Conservation (phyloP, 2,888 invertebrate species). For the Orchesellides sinensis region DNA sequence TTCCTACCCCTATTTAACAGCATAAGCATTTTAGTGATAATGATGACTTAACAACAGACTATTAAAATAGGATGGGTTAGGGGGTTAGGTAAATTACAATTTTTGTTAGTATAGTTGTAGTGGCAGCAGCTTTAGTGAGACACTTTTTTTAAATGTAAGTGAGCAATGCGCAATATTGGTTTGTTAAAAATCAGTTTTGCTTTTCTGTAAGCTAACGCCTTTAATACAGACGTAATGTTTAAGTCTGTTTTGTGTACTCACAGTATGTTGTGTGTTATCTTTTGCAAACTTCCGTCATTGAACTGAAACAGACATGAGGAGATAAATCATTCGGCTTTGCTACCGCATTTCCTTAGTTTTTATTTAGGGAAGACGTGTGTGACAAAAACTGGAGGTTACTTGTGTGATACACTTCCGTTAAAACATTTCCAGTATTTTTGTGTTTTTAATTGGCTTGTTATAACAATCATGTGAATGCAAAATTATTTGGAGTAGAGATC, state of each 20-base stretch:
- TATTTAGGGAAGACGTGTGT: not conserved
- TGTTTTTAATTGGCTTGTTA: too few species aligned
- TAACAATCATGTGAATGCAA: too few species aligned
- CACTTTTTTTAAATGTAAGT: too few species aligned
- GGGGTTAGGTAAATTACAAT: too few species aligned
- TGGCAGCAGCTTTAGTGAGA: too few species aligned
- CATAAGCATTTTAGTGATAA: too few species aligned
- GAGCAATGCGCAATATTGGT: not conserved
- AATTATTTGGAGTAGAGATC: too few species aligned
- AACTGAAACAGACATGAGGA: slow-evolving; percentile 7
- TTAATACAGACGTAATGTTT: not conserved
- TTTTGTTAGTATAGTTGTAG: too few species aligned
- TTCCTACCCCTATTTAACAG: too few species aligned
- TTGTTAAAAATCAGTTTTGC: not conserved
- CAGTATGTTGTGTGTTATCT: slow-evolving; percentile 24
- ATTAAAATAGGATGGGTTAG: too few species aligned
- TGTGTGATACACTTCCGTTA: not conserved
- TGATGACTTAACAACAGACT: too few species aligned
- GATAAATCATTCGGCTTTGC: slow-evolving; percentile 22
- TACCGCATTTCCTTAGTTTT: slow-evolving; percentile 3
- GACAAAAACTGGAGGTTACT: not conserved
- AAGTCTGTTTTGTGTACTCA: not conserved
- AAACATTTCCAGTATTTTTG: not conserved
- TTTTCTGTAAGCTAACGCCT: not conserved
- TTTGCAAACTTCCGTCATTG: slow-evolving; percentile 59